Conservation (phyloP, 1,140 invertebrate species). For the Polyergus mexicanus region DNA sequence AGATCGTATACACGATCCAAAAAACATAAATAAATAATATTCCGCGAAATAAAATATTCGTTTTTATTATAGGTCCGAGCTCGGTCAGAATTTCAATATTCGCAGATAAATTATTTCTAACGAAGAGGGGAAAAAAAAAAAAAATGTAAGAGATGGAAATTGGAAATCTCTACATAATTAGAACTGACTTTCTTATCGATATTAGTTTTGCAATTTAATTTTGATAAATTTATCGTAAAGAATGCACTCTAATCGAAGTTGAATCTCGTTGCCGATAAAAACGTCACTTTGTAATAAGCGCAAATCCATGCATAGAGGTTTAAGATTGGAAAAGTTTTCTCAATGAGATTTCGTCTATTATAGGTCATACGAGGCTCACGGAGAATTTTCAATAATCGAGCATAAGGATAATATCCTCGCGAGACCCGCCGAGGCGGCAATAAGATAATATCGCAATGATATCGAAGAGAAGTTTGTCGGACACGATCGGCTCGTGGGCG, state of each 20-base stretch:
- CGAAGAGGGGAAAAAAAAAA: not conserved
- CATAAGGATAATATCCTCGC: slow-evolving; percentile 10
- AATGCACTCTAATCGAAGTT: not conserved
- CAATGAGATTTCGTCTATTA: not conserved
- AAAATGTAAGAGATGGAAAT: not conserved
- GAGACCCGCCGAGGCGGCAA: not conserved
- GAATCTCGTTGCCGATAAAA: not conserved
- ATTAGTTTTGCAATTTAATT: not conserved
- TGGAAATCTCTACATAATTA: not conserved
- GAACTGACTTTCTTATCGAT: not conserved
- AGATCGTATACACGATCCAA: not conserved
- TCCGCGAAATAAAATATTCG: not conserved
- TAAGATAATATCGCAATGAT: slow-evolving; percentile 46
- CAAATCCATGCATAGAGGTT: slow-evolving; percentile 23
- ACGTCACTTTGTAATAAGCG: not conserved
- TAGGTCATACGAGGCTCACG: not conserved
- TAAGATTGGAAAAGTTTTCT: slow-evolving; percentile 37
- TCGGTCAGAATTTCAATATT: not conserved
- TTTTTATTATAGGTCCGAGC: not conserved
- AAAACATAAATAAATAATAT: slow-evolving; percentile 41
- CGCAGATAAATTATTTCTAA: not conserved
- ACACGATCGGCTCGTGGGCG: not conserved
- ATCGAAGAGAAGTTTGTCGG: slow-evolving; percentile 19
- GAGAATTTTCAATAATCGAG: slow-evolving; percentile 5
- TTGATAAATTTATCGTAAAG: not conserved